Percentiles rank a stretch among this genome's conserved stretches.
Conservation (phyloP, 2,888 invertebrate genomes). For the Dasysyrphus albostriatus region DNA sequence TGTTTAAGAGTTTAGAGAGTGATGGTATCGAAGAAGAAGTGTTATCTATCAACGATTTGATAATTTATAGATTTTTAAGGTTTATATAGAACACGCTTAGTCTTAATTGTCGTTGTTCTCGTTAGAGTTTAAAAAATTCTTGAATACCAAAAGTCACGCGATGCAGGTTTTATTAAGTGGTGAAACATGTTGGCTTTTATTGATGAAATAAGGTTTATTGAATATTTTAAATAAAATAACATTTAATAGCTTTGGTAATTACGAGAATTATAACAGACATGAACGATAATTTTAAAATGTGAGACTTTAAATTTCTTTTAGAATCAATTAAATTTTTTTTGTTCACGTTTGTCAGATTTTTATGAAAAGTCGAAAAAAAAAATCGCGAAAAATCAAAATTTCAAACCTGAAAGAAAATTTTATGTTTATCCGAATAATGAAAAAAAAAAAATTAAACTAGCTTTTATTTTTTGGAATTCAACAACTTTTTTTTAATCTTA, state of each 20-base stretch:
- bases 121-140: not conserved
- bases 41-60: slow-evolving; percentile 23
- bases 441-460: too few relatives aligned
- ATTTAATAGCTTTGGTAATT: not conserved
- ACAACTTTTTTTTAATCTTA: too few relatives aligned
- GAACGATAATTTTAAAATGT: too few relatives aligned
- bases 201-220: not conserved
- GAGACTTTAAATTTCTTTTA: too few relatives aligned
- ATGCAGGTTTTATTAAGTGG: slow-evolving; percentile 2
- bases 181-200: not conserved
- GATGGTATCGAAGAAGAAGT: slow-evolving; percentile 14
- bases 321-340: too few relatives aligned
- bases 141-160: slow-evolving; percentile 14
- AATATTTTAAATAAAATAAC: not conserved
- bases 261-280: too few relatives aligned
- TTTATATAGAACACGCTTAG: not conserved
- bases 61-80: slow-evolving; percentile 11
- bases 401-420: too few relatives aligned
- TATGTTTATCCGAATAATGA: too few relatives aligned
- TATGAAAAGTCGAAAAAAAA: too few relatives aligned
- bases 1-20: not conserved
- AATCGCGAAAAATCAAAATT: too few relatives aligned
- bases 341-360: too few relatives aligned
- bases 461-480: too few relatives aligned
- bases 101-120: not conserved